Evolutionary conservation across 2,113 vertebrate genomes (phyloP).

Genomic region (Meleagris gallopavo): DNA sequence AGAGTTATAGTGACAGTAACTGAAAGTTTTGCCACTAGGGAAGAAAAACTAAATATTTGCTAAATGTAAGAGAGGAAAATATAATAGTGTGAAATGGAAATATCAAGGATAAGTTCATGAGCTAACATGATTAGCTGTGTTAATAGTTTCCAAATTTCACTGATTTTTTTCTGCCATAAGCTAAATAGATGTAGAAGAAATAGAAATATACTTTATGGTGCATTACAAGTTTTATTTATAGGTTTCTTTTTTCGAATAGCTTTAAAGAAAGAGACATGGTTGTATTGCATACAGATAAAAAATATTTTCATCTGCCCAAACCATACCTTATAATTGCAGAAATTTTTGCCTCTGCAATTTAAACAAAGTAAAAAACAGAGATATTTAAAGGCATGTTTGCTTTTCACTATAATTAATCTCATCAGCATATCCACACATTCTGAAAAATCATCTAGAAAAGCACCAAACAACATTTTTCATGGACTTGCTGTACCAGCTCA

Average conservation of each 20-base stretch:
- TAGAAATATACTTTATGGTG: background rate
- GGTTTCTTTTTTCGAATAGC: background rate
- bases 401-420: background rate
- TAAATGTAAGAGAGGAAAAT: background rate
- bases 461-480: background rate
- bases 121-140: background rate
- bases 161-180: background rate
- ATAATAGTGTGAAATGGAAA: background rate
- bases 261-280: background rate
- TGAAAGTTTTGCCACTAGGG: background rate
- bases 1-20: background rate
- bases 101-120: background rate
- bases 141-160: background rate
- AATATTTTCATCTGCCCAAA: background rate
- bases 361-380: background rate
- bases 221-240: background rate
- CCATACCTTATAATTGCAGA: conserved; percentile 14
- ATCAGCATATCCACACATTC: background rate
- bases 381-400: background rate
- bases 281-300: background rate
- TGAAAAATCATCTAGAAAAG: background rate
- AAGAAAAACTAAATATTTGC: background rate
- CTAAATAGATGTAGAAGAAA: background rate
- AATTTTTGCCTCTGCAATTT: conserved; percentile 23
- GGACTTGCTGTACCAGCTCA: background rate